Evolutionary conservation across 1,140 invertebrate species (phyloP), one percentile per base, ranked within the genome.

Genomic region (Micrasema longulum): DNA sequence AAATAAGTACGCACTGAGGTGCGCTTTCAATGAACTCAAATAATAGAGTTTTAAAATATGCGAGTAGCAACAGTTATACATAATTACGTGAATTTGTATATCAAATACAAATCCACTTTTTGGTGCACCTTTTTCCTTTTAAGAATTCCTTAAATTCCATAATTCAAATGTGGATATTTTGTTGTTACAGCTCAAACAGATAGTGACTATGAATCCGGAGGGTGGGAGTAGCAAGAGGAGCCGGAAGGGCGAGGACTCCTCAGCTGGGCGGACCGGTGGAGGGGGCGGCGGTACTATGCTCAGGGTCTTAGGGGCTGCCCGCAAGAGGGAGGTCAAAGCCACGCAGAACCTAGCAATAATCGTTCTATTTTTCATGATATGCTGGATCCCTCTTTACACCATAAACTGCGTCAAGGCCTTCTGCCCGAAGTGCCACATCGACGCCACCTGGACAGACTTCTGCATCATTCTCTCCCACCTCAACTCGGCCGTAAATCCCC

Each of bases 351-450:
- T 97, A 0, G 93, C 93, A 92, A 95, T 31, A 69, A 96, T 97
- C 57, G 95, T 97, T 1, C 83, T 93, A 36, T 96, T 96, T 83
- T 97, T 97, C 84, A 94, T 96, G 82, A 87, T 96, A 50, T 96
- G 94, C 79, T 97, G 95, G 95, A 93, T 97, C 55, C 95, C 95
- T 0, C 84, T 97, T 2, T 96, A 97, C 83, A 96, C 94, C 22
- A 93, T 96, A 72, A 97, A 97, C 81, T 95, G 93, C 76, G 87
- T 96, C 14, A 89, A 93, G 79, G 93, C 93, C 0, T 95, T 95
- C 79, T 92, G 90, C 76, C 88, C 86, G 0, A 77, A 87, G 1
- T 91, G 91, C 76, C 80, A 88, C 55, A 89, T 93, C 23, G 89
- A 90, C 72, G 84, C 88, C 0, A 83, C 88, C 7, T 78, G 95